Evolutionary conservation across 2,797 vertebrate genomes (phyloP).

Genomic region (Mergus octosetaceus): DNA sequence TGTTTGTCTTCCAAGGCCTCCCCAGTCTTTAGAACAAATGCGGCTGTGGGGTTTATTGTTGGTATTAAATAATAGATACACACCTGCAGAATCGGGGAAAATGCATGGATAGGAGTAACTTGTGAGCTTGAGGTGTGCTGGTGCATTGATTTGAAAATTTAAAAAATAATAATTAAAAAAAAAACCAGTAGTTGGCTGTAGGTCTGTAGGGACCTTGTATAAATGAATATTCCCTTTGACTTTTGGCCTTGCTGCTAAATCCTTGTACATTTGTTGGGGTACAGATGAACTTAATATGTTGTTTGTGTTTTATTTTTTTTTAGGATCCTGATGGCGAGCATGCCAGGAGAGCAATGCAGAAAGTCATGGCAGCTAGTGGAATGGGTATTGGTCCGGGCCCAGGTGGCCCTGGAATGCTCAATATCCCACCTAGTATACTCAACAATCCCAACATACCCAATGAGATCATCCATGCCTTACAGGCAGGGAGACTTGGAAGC

Average conservation of each 20-base stretch:
- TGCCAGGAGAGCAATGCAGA: constrained; percentile 90
- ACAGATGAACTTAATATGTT: neutral
- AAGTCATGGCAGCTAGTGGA: constrained; percentile 80
- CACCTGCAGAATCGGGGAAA: neutral
- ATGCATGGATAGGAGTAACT: neutral
- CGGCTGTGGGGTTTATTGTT: neutral
- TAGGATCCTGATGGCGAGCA: constrained; percentile 94
- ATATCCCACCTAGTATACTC: constrained; percentile 92
- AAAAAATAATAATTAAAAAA: neutral
- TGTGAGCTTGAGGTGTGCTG: neutral
- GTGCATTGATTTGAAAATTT: neutral
- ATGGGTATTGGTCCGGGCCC: constrained; percentile 87
- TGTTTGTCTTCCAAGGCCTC: neutral
- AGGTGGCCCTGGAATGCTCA: constrained; percentile 88
- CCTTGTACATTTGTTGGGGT: accelerated
- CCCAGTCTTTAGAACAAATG: neutral
- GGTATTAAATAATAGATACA: neutral
- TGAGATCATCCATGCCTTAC: constrained; percentile 95
- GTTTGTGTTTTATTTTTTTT: constrained; percentile 22
- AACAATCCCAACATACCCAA: constrained; percentile 97
- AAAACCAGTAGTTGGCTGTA: neutral
- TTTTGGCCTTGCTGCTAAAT: neutral
- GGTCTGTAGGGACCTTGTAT: neutral
- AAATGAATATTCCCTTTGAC: neutral
- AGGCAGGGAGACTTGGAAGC: constrained; percentile 94